phyloP scores from a whole-genome alignment of 1,140 invertebrate genomes.

The Palaemon carinicauda region DNA sequence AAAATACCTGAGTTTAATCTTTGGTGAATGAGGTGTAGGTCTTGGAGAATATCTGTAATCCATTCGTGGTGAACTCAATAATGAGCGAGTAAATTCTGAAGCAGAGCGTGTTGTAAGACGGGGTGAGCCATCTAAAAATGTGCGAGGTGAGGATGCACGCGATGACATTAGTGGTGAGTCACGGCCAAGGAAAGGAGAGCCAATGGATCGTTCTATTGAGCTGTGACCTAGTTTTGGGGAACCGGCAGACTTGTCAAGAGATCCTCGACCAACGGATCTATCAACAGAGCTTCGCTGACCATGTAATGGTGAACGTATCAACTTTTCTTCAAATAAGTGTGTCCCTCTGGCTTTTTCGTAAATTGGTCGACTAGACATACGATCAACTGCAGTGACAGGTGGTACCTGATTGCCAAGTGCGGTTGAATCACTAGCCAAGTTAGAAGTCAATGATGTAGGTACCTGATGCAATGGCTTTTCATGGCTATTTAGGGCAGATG shows the following conservation, averaged over 20 bases:
- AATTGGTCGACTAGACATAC: neutral
- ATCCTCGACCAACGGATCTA: slow-evolving; percentile 40
- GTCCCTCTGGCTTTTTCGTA: slow-evolving; percentile 44
- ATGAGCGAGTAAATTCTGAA: slow-evolving; percentile 57
- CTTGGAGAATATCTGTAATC: slow-evolving; percentile 53
- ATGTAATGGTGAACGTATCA: neutral
- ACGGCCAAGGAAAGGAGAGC: slow-evolving; percentile 46
- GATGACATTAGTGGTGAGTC: slow-evolving; percentile 53
- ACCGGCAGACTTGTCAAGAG: slow-evolving; percentile 45
- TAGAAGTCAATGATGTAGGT: slow-evolving; percentile 14
- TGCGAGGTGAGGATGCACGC: slow-evolving; percentile 54
- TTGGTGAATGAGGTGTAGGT: slow-evolving; percentile 58
- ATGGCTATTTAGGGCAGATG: neutral
- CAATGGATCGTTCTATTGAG: slow-evolving; percentile 37
- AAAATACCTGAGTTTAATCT: slow-evolving; percentile 58
- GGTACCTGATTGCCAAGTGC: neutral
- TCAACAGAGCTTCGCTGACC: slow-evolving; percentile 45
- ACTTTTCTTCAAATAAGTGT: slow-evolving; percentile 45
- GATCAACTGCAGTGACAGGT: neutral
- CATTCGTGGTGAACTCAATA: slow-evolving; percentile 49
- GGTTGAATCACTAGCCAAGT: slow-evolving; percentile 14
- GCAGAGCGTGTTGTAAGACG: slow-evolving; percentile 51
- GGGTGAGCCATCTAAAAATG: slow-evolving; percentile 49
- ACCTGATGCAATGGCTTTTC: neutral
- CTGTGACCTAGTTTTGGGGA: slow-evolving; percentile 44